Percentiles rank a stretch among this genome's conserved stretches.
These are phyloP conservation scores for Catocala sponsa DNA, from an alignment of 2,888 invertebrate genomes.

Conservation along the genomic window DNA sequence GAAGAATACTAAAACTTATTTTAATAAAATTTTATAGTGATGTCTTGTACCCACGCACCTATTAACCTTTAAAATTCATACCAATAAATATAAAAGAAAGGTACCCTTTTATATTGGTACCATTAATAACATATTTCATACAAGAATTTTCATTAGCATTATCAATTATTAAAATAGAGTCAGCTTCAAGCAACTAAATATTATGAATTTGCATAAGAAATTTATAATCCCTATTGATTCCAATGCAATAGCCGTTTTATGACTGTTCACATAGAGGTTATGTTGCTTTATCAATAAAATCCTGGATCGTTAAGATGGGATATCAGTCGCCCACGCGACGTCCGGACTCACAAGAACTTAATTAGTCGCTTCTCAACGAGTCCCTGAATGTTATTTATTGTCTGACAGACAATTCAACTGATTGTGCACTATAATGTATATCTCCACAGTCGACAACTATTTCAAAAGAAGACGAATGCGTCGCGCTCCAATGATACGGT, in stretches of 20 bases:
- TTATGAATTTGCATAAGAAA: constrained; percentile 71
- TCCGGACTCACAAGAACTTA: constrained; percentile 81
- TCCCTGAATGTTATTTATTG: constrained; percentile 79
- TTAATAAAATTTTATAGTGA: neutral
- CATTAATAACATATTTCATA: constrained; percentile 47
- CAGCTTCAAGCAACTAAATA: constrained; percentile 66
- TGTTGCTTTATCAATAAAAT: constrained; percentile 47
- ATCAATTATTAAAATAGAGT: constrained; percentile 79
- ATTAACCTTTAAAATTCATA: constrained; percentile 5
- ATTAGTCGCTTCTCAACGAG: constrained; percentile 81
- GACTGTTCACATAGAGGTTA: constrained; percentile 46
- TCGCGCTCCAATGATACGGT: constrained; percentile 34
- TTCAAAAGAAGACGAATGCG: constrained; percentile 66
- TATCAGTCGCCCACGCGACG: constrained; percentile 72
- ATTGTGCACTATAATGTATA: constrained; percentile 67
- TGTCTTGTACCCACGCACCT: neutral
- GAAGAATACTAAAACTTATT: neutral
- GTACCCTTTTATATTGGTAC: constrained; percentile 21
- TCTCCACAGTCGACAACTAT: constrained; percentile 65
- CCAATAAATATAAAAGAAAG: constrained; percentile 25
- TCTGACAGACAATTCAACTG: constrained; percentile 73
- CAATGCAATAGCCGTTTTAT: constrained; percentile 43
- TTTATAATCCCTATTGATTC: constrained; percentile 44
- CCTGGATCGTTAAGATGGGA: constrained; percentile 66
- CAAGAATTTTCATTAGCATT: constrained; percentile 69